phyloP scores from a whole-genome alignment of 2,888 invertebrate genomes.

The Thymelicus lineola region DNA sequence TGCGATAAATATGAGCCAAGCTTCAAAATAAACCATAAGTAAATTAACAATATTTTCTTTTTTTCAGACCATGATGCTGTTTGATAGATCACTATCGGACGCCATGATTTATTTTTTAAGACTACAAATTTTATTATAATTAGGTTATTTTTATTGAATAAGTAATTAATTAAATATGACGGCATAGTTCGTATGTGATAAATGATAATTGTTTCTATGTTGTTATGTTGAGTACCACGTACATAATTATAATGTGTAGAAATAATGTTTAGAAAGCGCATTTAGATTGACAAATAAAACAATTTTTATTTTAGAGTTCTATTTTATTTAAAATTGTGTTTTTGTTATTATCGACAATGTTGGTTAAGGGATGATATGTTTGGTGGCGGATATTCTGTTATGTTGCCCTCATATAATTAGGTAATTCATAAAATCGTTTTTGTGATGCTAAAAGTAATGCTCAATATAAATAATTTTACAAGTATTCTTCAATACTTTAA shows the following conservation, averaged over 20 bases:
- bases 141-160: not conserved
- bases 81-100: slow-evolving; percentile 24
- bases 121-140: not conserved
- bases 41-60: slow-evolving; percentile 15
- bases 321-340: slow-evolving; percentile 70
- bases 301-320: slow-evolving; percentile 64
- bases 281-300: slow-evolving; percentile 59
- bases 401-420: not conserved
- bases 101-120: slow-evolving; percentile 10
- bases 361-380: slow-evolving; percentile 27
- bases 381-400: not conserved
- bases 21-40: no score
- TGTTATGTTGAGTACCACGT: not conserved
- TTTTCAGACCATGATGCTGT: slow-evolving; percentile 66
- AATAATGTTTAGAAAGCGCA: not conserved
- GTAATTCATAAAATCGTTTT: not conserved
- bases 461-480: no score
- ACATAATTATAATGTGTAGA: not conserved
- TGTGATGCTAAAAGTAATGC: no score
- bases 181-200: not conserved
- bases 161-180: not conserved
- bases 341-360: slow-evolving; percentile 67
- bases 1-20: no score
- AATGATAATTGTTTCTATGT: slow-evolving; percentile 7
- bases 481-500: not conserved